Evolutionary conservation across 2,888 invertebrate genomes (phyloP).

Genomic region (Pherbina coryleti): DNA sequence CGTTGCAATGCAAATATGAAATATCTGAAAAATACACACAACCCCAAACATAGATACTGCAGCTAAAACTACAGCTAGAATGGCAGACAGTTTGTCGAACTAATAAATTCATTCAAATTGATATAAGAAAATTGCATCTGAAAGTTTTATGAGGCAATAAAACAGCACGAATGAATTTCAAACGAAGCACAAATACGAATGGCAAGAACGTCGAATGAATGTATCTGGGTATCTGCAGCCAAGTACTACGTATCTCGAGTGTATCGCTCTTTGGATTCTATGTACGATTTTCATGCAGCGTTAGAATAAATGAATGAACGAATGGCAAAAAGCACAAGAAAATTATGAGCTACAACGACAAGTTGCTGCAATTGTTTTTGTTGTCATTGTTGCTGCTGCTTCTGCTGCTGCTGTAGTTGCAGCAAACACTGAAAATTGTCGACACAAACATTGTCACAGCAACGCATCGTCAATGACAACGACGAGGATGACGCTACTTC

Average conservation of each 20-base stretch:
- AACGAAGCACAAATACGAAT: slow-evolving; percentile 44
- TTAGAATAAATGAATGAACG: not conserved
- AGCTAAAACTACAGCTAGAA: slow-evolving; percentile 33
- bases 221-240: not conserved
- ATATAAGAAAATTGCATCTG: slow-evolving; percentile 58
- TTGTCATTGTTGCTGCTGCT: not conserved
- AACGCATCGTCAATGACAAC: not conserved
- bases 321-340: slow-evolving; percentile 54
- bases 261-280: not conserved
- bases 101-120: slow-evolving; percentile 55
- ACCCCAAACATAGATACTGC: not conserved
- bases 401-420: not conserved
- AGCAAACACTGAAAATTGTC: not conserved
- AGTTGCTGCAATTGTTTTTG: slow-evolving; percentile 3
- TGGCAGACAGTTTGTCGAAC: slow-evolving; percentile 51
- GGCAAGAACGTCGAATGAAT: not conserved
- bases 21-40: not conserved
- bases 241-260: not conserved
- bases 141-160: slow-evolving; percentile 60
- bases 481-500: not conserved
- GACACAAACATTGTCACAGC: not conserved
- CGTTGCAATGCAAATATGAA: not conserved
- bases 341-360: slow-evolving; percentile 58
- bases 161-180: slow-evolving; percentile 46
- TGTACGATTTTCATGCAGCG: not conserved